A percentile compares a stretch with the other conserved stretches of the same genome.
Conservation (phyloP, 2,113 vertebrate genomes). For the Forbesichthys agassizii region DNA sequence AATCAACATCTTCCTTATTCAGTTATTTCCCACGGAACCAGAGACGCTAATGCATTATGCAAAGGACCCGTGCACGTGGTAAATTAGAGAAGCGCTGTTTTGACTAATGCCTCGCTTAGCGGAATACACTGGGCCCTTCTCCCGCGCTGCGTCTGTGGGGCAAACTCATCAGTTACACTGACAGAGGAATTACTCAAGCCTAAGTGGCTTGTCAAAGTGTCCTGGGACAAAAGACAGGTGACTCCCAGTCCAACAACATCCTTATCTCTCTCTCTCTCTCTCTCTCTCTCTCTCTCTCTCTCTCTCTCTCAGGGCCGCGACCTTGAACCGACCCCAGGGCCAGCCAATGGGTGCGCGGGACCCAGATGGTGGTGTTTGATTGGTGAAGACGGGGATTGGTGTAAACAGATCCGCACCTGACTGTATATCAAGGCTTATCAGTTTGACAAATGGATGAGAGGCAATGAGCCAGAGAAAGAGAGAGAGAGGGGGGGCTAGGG, state of each 20-base stretch:
- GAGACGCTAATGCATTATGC: conserved; percentile 56
- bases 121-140: background rate
- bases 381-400: conserved; percentile 2
- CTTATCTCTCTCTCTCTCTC: conserved; percentile 16
- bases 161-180: conserved; percentile 53
- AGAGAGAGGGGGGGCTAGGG: conserved; percentile 17
- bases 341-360: conserved; percentile 20
- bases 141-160: conserved; percentile 4
- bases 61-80: conserved; percentile 23
- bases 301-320: background rate
- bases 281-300: background rate
- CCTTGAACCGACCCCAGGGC: background rate
- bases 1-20: conserved; percentile 38
- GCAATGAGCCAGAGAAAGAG: background rate
- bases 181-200: conserved; percentile 60
- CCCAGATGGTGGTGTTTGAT: conserved; percentile 7
- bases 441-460: background rate
- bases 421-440: background rate
- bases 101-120: conserved; percentile 47
- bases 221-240: conserved; percentile 55
- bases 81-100: conserved; percentile 7
- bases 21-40: conserved; percentile 36
- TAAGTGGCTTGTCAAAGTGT: conserved; percentile 62
- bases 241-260: conserved; percentile 30
- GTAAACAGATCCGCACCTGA: too few relatives aligned